Evolutionary conservation across 1,140 invertebrate species (phyloP), one percentile per base, ranked within the genome.

Genomic region (Drosophila melanogaster): DNA sequence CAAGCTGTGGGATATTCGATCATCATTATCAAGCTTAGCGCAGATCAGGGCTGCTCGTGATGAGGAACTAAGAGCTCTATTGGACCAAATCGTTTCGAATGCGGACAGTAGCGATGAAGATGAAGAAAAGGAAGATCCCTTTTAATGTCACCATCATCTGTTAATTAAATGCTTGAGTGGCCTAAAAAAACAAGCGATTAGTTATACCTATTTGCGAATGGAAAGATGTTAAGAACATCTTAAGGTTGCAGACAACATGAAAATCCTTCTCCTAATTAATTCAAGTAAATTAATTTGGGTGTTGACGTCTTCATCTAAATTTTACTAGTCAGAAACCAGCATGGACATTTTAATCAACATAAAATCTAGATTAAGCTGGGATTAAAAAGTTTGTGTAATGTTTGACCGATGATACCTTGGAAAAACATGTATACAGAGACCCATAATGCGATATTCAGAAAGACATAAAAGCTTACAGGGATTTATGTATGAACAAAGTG

Each of bases 401-500:
- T 8, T n/a, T 64, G 44, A 33, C 62, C 58, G 41, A 33, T 30
- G 41, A 33, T 30, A 11, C 19, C 22, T 24, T 22, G 19, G 19
- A 2, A 22, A 22, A 22, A 22, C 19, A 22, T 22, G 2, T 22
- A 22, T 22, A 22, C 19, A 22, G 0, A 40, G 6, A 4, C n/a
- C 8, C 2, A 11, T 4, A 17, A 61, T 57, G 5, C 22, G 1
- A 66, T 19, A 69, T 66, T 40, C 60, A 51, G 12, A 26, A 66
- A 41, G 17, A 33, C n/a, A 55, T 35, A 22, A 26, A 19, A 24
- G 50, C 35, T 26, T 69, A 26, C 22, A 40, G 2, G 14, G 51
- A 69, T 57, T 69, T 55, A 46, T 69, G 12, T 69, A 40, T 44
- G 33, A 61, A 60, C 37, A 35, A 26, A 14, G 41, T 46, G 64